Evolutionary conservation across 2,797 vertebrate species (phyloP).

Genomic region (Chaunax sp.): DNA sequence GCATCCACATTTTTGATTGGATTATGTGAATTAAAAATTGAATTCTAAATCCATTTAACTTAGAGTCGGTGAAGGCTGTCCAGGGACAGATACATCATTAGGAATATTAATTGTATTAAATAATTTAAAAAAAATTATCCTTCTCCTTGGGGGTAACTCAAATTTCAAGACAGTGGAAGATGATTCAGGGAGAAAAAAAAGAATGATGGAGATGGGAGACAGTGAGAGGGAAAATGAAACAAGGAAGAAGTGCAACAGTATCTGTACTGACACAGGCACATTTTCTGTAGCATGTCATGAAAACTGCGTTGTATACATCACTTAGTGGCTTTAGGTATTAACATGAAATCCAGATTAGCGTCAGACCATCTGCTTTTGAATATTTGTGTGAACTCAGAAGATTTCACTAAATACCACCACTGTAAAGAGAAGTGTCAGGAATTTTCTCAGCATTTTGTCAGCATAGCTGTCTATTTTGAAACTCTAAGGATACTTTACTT

Average conservation of each 20-base stretch:
- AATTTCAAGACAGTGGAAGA: constrained; percentile 75
- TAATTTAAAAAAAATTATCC: constrained; percentile 79
- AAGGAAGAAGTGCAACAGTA: constrained; percentile 31
- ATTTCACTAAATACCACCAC: constrained; percentile 70
- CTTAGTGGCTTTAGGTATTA: constrained; percentile 67
- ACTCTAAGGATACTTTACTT: constrained; percentile 21
- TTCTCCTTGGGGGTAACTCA: constrained; percentile 79
- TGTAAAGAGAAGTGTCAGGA: constrained; percentile 46
- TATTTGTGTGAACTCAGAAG: constrained; percentile 74
- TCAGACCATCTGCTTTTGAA: constrained; percentile 79
- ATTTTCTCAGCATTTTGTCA: constrained; percentile 39
- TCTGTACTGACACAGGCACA: constrained; percentile 56
- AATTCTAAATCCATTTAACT: constrained; percentile 84
- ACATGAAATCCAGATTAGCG: constrained; percentile 79
- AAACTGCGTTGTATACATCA: constrained; percentile 68
- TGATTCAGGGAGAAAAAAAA: constrained; percentile 52
- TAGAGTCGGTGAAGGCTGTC: constrained; percentile 75
- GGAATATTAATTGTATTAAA: constrained; percentile 83
- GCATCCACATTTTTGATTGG: constrained; percentile 79
- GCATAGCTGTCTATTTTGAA: constrained; percentile 43
- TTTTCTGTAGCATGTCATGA: constrained; percentile 67
- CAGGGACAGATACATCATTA: constrained; percentile 83
- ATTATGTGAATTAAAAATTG: constrained; percentile 84
- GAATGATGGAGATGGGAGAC: constrained; percentile 19
- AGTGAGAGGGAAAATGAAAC: constrained; percentile 13